phyloP scores from a whole-genome alignment of 1,140 invertebrate species.

The Camponotus pennsylvanicus region DNA sequence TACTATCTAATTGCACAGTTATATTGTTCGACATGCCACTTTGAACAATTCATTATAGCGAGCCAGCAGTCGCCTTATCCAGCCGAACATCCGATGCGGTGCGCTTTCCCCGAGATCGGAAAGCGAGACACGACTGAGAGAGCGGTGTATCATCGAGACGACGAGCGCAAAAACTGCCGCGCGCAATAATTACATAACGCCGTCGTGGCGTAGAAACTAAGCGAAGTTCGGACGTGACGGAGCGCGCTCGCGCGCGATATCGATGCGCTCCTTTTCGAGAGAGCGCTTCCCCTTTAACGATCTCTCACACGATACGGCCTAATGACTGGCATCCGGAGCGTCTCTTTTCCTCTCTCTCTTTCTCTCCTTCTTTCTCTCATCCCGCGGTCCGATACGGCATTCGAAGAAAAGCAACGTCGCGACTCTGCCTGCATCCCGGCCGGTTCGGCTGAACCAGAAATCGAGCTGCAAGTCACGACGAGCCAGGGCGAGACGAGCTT shows the following conservation, averaged over 20 bases:
- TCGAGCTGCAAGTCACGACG: constrained; percentile 81
- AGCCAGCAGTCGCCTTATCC: not conserved
- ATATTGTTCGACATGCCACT: not conserved
- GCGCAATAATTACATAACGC: constrained; percentile 71
- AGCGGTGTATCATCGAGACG: not conserved
- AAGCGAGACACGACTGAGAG: constrained; percentile 25
- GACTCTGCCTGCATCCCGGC: constrained; percentile 40
- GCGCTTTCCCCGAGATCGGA: constrained; percentile 12
- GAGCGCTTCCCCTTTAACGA: constrained; percentile 68
- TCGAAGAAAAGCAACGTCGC: constrained; percentile 75
- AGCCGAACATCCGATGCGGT: not conserved
- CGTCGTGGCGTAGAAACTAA: constrained; percentile 59
- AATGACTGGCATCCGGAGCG: constrained; percentile 73
- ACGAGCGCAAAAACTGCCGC: not conserved
- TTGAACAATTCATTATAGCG: not conserved
- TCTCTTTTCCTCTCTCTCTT: not conserved
- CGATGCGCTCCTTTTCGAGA: constrained; percentile 67
- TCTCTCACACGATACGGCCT: constrained; percentile 73
- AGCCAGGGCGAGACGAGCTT: constrained; percentile 73
- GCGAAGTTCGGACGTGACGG: constrained; percentile 51
- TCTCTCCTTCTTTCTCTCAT: not conserved
- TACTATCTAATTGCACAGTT: not conserved
- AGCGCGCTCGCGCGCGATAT: constrained; percentile 19
- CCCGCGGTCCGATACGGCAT: constrained; percentile 69
- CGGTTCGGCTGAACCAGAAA: constrained; percentile 70